These are phyloP conservation scores for Amiota communis DNA, from an alignment of 2,888 invertebrate genomes.

Conservation along the genomic window DNA sequence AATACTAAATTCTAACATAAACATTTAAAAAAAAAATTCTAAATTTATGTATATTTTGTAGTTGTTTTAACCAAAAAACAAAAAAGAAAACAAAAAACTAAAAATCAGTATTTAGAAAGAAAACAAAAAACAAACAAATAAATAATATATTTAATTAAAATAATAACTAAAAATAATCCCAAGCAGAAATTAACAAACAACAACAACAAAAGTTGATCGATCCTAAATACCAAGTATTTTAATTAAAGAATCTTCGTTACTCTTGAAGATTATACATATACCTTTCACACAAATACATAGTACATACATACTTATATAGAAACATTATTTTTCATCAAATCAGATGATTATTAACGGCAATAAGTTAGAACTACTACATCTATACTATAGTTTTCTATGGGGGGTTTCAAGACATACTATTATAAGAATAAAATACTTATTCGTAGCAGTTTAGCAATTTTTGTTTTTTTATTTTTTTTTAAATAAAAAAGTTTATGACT, in stretches of 20 bases:
- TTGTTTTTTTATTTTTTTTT: no score
- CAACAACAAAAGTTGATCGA: not conserved
- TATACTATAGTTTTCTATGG: no score
- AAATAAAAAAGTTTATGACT: no score
- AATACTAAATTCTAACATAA: not conserved
- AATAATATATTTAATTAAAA: not conserved
- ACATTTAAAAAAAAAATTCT: not conserved
- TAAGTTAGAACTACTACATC: no score
- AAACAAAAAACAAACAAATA: conserved; percentile 1
- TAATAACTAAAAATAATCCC: conserved; percentile 44
- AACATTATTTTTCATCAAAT: conserved; percentile 22
- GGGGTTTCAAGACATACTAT: no score
- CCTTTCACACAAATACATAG: not conserved
- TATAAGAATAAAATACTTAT: no score
- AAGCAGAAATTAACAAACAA: conserved; percentile 55
- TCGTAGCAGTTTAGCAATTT: no score
- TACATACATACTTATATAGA: no score
- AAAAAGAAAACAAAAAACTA: conserved; percentile 6
- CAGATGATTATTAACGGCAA: not conserved
- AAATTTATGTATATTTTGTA: conserved; percentile 55
- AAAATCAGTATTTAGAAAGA: not conserved
- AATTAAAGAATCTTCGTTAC: not conserved
- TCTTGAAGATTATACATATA: not conserved
- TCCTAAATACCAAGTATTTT: not conserved
- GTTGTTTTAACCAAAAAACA: conserved; percentile 48